phyloP scores from a whole-genome alignment of 2,888 invertebrate genomes.

The Philereme vetulata region DNA sequence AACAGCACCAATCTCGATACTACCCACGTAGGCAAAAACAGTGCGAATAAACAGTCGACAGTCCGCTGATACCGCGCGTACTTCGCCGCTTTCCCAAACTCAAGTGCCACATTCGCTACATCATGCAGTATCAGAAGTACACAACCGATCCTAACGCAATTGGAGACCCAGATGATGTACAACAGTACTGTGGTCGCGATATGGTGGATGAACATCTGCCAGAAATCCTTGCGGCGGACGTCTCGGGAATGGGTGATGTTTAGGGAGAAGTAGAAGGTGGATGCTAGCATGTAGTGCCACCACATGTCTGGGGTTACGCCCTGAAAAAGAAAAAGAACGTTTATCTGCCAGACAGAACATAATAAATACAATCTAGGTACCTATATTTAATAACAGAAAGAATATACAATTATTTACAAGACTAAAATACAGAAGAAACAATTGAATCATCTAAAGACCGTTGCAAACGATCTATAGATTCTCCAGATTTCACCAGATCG shows the following conservation, averaged over 20 bases:
- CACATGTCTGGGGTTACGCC: conserved; percentile 91
- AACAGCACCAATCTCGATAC: conserved; percentile 94
- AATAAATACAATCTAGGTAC: too few species aligned
- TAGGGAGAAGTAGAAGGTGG: conserved; percentile 97
- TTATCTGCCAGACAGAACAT: too few species aligned
- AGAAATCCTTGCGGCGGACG: conserved; percentile 96
- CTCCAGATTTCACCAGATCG: too few species aligned
- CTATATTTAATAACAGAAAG: too few species aligned
- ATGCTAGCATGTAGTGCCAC: conserved; percentile 98
- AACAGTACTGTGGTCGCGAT: conserved; percentile 95
- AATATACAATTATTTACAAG: too few species aligned
- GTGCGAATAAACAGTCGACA: conserved; percentile 94
- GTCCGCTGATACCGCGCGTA: conserved; percentile 93
- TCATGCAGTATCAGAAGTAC: conserved; percentile 94
- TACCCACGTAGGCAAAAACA: conserved; percentile 96
- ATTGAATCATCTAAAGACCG: too few species aligned
- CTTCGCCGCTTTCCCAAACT: conserved; percentile 98
- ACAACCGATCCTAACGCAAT: conserved; percentile 95
- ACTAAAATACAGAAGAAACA: too few species aligned
- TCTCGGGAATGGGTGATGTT: conserved; percentile 97
- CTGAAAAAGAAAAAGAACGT: conserved; percentile 70
- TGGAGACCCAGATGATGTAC: conserved; percentile 97
- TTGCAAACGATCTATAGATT: too few species aligned
- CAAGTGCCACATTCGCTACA: conserved; percentile 94
- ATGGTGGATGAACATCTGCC: conserved; percentile 99